Percentiles rank a stretch among this genome's conserved stretches.
Evolutionary conservation across 2,888 invertebrate genomes (phyloP).

Genomic region (Netelia fuscicornis): DNA sequence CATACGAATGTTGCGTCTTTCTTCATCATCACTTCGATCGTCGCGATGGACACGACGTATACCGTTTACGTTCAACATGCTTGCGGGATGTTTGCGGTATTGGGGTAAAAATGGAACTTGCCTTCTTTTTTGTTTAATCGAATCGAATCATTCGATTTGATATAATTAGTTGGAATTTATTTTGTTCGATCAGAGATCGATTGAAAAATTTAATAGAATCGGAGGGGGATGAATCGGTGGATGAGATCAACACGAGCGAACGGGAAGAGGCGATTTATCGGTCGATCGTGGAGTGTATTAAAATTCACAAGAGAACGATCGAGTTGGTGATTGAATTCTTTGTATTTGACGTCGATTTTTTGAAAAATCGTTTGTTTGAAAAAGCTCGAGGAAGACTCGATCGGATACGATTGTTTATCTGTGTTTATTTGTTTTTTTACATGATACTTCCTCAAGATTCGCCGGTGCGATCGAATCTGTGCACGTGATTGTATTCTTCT

Average conservation of each 20-base stretch:
- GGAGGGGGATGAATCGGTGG: background rate
- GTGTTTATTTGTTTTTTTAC: background rate
- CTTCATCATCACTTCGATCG: slow-evolving; percentile 42
- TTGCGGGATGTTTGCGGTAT: slow-evolving; percentile 57
- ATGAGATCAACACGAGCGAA: background rate
- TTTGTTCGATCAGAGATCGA: slow-evolving; percentile 25
- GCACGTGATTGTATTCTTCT: slow-evolving; percentile 41
- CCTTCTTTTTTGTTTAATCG: background rate
- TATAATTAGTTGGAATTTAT: background rate
- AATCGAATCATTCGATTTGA: too few relatives aligned
- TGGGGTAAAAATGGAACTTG: slow-evolving; percentile 39
- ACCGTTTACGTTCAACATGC: slow-evolving; percentile 62
- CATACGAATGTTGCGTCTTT: slow-evolving; percentile 35
- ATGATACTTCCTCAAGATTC: slow-evolving; percentile 42
- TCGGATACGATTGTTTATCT: background rate
- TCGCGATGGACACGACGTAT: slow-evolving; percentile 57
- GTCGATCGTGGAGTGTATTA: slow-evolving; percentile 54
- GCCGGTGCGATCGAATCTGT: slow-evolving; percentile 56
- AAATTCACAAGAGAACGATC: slow-evolving; percentile 64
- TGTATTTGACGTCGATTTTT: background rate
- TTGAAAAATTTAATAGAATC: slow-evolving; percentile 29
- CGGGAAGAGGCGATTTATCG: slow-evolving; percentile 38
- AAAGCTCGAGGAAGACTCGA: background rate
- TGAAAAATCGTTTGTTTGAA: too few relatives aligned
- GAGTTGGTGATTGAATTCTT: slow-evolving; percentile 56